phyloP scores from a whole-genome alignment of 1,140 invertebrate species.

The Solenopsis fugax region DNA sequence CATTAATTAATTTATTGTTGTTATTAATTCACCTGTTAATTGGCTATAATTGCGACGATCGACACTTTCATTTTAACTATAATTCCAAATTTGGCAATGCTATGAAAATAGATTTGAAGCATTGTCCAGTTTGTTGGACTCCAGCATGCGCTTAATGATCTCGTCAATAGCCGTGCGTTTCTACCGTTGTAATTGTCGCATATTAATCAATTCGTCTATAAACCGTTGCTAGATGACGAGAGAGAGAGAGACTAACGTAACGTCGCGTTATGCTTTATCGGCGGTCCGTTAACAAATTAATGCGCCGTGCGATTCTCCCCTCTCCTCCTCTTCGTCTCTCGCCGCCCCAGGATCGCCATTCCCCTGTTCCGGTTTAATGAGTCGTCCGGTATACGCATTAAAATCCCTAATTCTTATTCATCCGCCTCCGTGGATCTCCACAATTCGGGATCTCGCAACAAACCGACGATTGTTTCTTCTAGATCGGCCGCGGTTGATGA shows the following conservation, averaged over 20 bases:
- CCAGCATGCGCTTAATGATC: background rate
- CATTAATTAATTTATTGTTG: background rate
- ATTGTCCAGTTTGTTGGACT: background rate
- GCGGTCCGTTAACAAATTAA: constrained; percentile 57
- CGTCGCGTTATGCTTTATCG: constrained; percentile 56
- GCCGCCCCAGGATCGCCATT: constrained; percentile 27
- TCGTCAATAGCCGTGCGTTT: constrained; percentile 13
- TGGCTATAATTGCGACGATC: too few relatives aligned
- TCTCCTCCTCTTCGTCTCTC: constrained; percentile 29
- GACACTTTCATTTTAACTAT: background rate
- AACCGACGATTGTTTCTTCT: constrained; percentile 83
- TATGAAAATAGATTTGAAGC: constrained; percentile 10
- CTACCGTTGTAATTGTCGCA: constrained; percentile 35
- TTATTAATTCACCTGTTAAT: too few relatives aligned
- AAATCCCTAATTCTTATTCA: constrained; percentile 66
- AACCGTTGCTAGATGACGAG: constrained; percentile 36
- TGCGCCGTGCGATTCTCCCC: constrained; percentile 51
- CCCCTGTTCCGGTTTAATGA: constrained; percentile 55
- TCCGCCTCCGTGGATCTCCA: constrained; percentile 57
- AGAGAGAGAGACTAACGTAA: constrained; percentile 41
- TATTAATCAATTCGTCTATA: constrained; percentile 52
- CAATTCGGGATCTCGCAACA: constrained; percentile 61
- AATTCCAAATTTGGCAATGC: background rate
- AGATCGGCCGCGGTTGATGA: constrained; percentile 82
- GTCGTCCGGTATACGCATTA: constrained; percentile 57